Evolutionary conservation across 2,113 vertebrate species (phyloP).

Genomic region (Micronisus gabar): DNA sequence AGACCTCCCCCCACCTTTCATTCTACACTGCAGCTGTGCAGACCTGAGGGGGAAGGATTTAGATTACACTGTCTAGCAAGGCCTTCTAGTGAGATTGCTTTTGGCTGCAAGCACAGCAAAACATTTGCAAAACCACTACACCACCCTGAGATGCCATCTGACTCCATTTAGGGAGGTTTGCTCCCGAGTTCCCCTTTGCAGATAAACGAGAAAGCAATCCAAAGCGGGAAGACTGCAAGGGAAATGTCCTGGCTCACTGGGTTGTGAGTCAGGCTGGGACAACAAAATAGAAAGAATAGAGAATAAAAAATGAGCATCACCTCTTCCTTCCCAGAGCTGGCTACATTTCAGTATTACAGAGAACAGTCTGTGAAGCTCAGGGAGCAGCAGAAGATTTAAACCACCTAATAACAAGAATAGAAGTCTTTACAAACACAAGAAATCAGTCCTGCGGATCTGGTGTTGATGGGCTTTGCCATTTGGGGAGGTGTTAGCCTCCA

Average conservation of each 20-base stretch:
- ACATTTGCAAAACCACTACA: neutral
- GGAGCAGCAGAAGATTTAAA: neutral
- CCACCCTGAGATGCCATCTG: neutral
- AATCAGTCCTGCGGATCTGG: accelerated
- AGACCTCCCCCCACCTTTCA: neutral
- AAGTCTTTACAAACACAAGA: accelerated
- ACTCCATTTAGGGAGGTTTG: neutral
- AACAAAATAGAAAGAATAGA: neutral
- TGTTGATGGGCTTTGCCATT: neutral
- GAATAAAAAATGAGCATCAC: neutral
- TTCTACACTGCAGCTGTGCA: neutral
- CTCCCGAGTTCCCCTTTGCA: neutral
- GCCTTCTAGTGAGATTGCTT: neutral
- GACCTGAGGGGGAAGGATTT: neutral
- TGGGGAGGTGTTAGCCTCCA: neutral
- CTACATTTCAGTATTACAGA: neutral
- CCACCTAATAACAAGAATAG: neutral
- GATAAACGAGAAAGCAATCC: neutral
- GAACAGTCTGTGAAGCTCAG: neutral
- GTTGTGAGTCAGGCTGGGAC: neutral
- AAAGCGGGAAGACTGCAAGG: neutral
- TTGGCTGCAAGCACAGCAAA: neutral
- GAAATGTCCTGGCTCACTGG: neutral
- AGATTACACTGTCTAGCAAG: neutral
- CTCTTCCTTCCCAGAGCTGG: neutral